Conservation (phyloP, 2,797 vertebrate species). For the Gadopsis marmoratus region DNA sequence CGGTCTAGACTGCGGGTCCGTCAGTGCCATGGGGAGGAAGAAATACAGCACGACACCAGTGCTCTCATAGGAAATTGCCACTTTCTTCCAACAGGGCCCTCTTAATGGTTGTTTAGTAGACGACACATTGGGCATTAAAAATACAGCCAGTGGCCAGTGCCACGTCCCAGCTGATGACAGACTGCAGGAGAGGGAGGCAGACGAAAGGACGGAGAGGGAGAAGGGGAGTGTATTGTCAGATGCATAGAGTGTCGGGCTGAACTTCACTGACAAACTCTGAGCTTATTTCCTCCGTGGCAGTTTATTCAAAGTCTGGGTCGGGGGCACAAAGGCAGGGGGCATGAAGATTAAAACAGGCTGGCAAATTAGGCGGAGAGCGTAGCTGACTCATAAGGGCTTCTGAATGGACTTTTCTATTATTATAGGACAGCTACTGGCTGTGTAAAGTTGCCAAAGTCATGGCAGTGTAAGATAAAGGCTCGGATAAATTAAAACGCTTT, state of each 20-base stretch:
- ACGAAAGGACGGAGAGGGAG: conserved; percentile 6
- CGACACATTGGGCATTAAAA: conserved; percentile 68
- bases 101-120: conserved; percentile 75
- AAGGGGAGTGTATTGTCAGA: conserved; percentile 29
- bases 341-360: conserved; percentile 38
- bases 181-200: conserved; percentile 23
- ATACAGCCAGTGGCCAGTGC: conserved; percentile 49
- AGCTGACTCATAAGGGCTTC: conserved; percentile 17
- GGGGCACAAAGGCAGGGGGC: conserved; percentile 16
- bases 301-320: conserved; percentile 33
- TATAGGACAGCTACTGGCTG: conserved; percentile 9
- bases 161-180: conserved; percentile 57
- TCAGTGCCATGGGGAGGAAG: conserved; percentile 56
- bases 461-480: neutral
- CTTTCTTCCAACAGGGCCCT: conserved; percentile 64
- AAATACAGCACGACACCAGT: conserved; percentile 60
- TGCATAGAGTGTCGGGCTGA: conserved; percentile 15
- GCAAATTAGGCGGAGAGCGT: conserved; percentile 13
- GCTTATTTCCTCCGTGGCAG: conserved; percentile 44
- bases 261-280: conserved; percentile 31
- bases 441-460: conserved; percentile 6
- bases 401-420: conserved; percentile 21
- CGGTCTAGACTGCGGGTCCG: conserved; percentile 67
- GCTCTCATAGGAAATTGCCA: conserved; percentile 76
- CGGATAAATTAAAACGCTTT: neutral